These are phyloP conservation scores for Gryllus bimaculatus DNA, from an alignment of 1,140 invertebrate species.

Conservation along the genomic window DNA sequence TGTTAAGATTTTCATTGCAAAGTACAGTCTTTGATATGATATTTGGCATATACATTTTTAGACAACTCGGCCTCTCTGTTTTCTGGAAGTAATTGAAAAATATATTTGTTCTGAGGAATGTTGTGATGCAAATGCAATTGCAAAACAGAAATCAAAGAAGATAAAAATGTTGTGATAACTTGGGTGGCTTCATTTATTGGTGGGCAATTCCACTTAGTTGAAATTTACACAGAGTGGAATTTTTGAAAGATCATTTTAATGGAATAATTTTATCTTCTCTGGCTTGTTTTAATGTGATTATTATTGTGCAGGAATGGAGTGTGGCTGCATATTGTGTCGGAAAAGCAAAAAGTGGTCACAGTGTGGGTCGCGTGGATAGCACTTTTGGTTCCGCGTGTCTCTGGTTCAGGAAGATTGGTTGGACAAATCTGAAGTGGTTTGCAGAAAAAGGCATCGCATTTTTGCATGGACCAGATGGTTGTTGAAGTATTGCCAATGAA, in stretches of 20 bases:
- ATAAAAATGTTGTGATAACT: constrained; percentile 62
- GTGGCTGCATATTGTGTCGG: constrained; percentile 61
- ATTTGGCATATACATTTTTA: constrained; percentile 24
- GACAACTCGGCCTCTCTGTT: constrained; percentile 48
- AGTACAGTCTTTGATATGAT: not conserved
- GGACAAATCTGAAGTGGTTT: constrained; percentile 50
- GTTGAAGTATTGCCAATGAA: constrained; percentile 33
- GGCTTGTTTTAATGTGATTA: constrained; percentile 10
- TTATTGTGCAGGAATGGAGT: constrained; percentile 56
- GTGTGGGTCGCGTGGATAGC: constrained; percentile 59
- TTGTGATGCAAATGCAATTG: constrained; percentile 58
- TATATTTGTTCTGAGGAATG: constrained; percentile 62
- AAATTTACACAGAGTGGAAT: no score
- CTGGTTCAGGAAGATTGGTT: constrained; percentile 68
- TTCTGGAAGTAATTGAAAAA: constrained; percentile 60
- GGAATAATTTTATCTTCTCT: not conserved
- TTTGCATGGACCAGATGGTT: constrained; percentile 51
- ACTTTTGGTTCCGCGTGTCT: constrained; percentile 61
- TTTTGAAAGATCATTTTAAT: no score
- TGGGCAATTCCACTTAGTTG: constrained; percentile 8
- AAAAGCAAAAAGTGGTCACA: constrained; percentile 69
- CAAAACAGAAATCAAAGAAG: constrained; percentile 38
- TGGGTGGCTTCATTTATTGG: constrained; percentile 69
- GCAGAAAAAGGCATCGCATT: constrained; percentile 64
- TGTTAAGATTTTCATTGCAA: not conserved